These are phyloP conservation scores for Cheirogaleus major DNA, from an alignment of 2,797 vertebrate species.

Conservation along the genomic window DNA sequence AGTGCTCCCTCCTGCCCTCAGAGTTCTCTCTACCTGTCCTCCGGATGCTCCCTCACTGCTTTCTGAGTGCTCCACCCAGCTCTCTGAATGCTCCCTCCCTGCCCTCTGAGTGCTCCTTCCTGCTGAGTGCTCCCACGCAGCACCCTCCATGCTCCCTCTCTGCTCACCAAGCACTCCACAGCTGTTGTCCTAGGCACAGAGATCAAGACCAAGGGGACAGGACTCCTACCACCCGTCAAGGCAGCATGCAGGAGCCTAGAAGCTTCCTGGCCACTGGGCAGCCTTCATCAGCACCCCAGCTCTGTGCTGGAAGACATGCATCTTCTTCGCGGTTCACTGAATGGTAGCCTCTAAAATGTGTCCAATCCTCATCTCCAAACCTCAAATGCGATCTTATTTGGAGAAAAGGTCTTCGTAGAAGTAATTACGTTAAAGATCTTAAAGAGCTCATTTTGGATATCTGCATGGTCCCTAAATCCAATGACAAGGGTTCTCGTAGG, in stretches of 20 bases:
- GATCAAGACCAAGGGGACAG: too few relatives aligned
- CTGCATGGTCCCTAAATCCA: not conserved
- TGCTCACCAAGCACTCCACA: not conserved
- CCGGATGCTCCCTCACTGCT: not conserved
- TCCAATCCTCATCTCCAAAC: not conserved
- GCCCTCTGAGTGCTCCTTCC: not conserved
- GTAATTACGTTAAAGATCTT: not conserved
- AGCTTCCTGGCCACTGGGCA: fast-evolving
- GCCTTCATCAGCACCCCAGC: not conserved
- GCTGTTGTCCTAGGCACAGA: not conserved
- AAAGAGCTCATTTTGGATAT: not conserved
- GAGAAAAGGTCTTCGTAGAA: not conserved
- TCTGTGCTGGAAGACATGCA: not conserved
- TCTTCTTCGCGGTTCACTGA: not conserved
- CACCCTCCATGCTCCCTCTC: not conserved
- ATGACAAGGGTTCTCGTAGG: not conserved
- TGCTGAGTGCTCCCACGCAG: not conserved
- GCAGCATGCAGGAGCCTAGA: too few relatives aligned
- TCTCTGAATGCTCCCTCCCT: not conserved
- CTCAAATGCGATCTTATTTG: not conserved
- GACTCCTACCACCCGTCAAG: too few relatives aligned
- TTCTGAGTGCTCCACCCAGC: too few relatives aligned
- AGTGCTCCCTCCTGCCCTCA: not conserved
- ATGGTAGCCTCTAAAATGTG: too few relatives aligned
- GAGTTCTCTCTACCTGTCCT: too few relatives aligned